A percentile compares a stretch with the other conserved stretches of the same genome.
These are phyloP conservation scores for Drosophila tsacasi DNA, from an alignment of 1,140 invertebrate genomes.

Conservation along the genomic window DNA sequence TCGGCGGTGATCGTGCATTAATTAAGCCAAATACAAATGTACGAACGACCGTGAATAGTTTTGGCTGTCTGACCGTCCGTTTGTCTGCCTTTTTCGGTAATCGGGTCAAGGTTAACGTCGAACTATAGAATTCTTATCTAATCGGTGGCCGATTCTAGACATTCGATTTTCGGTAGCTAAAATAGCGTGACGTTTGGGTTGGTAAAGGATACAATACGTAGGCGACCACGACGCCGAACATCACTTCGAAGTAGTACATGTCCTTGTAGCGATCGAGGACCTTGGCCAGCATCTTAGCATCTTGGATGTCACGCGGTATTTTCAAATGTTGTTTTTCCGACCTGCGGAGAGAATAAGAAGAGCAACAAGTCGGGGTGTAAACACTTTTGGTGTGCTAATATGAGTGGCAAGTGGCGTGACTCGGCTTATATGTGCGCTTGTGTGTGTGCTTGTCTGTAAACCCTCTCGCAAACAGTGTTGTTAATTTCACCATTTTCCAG, in stretches of 20 bases:
- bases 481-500: conserved; percentile 4
- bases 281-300: conserved; percentile 97
- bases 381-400: conserved; percentile 24
- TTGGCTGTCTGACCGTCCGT: conserved; percentile 19
- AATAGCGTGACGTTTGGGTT: conserved; percentile 9
- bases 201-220: conserved; percentile 99
- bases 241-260: conserved; percentile 96
- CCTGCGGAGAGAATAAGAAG: conserved; percentile 86
- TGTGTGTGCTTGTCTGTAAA: conserved; percentile 8
- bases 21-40: conserved; percentile 21
- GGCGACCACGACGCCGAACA: conserved; percentile 94
- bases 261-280: conserved; percentile 97
- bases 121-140: conserved; percentile 40
- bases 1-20: conserved; percentile 54
- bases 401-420: conserved; percentile 65
- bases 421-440: conserved; percentile 24
- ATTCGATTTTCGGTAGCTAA: conserved; percentile 1
- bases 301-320: conserved; percentile 96
- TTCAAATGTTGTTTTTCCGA: conserved; percentile 95
- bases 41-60: conserved; percentile 41
- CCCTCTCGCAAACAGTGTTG: conserved; percentile 27
- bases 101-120: conserved; percentile 64
- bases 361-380: conserved; percentile 42
- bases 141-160: conserved; percentile 20
- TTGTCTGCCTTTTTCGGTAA: conserved; percentile 40